Evolutionary conservation across 37 sponge, comb jelly and placozoan species (phyloP).

Genomic region (Spongilla lacustris): DNA sequence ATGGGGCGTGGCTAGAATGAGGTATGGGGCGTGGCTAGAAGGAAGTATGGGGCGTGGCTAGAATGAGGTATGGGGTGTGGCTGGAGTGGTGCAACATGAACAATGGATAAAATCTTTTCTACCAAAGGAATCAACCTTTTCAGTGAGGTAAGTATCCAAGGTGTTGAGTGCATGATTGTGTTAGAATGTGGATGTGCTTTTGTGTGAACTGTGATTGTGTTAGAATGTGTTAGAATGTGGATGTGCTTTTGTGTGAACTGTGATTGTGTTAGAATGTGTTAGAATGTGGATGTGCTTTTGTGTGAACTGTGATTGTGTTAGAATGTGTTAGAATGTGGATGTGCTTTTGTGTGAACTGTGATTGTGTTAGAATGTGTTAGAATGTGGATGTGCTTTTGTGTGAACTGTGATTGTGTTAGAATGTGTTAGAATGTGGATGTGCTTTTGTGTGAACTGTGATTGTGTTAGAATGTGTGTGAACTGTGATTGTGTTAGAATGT

Average conservation of each 20-base stretch:
- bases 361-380: not conserved
- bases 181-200: not conserved
- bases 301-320: not conserved
- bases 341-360: not conserved
- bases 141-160: not conserved
- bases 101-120: not conserved
- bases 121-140: constrained; percentile 6
- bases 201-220: too few relatives aligned
- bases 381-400: too few relatives aligned
- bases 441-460: too few relatives aligned
- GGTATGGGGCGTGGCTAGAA: too few relatives aligned
- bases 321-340: not conserved
- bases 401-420: constrained; percentile 4
- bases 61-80: not conserved
- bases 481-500: too few relatives aligned
- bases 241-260: too few relatives aligned
- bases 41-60: too few relatives aligned
- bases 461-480: too few relatives aligned
- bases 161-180: not conserved
- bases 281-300: constrained; percentile 14
- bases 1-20: too few relatives aligned
- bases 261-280: not conserved
- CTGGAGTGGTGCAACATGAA: not conserved
- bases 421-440: too few relatives aligned
- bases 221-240: too few relatives aligned